Percentiles rank a stretch among this genome's conserved stretches.
Conservation (phyloP, 2,888 invertebrate genomes). For the Seira ritae region DNA sequence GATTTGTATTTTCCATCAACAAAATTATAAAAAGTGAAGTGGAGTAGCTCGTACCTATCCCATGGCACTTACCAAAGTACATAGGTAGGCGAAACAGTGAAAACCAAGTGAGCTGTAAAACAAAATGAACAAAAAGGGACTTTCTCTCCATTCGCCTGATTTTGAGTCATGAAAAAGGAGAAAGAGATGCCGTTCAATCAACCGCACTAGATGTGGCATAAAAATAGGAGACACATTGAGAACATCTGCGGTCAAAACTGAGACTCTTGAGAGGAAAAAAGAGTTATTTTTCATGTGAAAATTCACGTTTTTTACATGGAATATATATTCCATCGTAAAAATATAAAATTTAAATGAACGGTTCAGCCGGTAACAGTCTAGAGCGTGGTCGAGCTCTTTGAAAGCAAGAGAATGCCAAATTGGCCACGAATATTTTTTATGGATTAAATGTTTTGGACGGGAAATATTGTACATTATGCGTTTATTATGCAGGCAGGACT, state of each 20-base stretch:
- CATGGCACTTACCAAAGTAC: too few relatives aligned
- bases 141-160: not conserved
- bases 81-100: too few relatives aligned
- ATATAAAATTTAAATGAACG: not conserved
- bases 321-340: not conserved
- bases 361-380: not conserved
- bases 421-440: not conserved
- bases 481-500: not conserved
- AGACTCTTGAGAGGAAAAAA: not conserved
- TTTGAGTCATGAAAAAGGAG: not conserved
- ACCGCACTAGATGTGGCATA: not conserved
- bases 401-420: too few relatives aligned
- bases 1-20: conserved; percentile 34
- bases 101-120: too few relatives aligned
- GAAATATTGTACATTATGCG: not conserved
- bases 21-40: conserved; percentile 13
- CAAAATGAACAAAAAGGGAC: too few relatives aligned
- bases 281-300: too few relatives aligned
- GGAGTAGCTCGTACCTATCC: too few relatives aligned
- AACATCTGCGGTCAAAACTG: not conserved
- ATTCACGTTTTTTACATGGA: not conserved
- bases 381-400: too few relatives aligned
- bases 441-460: not conserved
- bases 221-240: not conserved
- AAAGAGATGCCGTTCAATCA: not conserved